Percentiles rank a stretch among this genome's conserved stretches.
Conservation (phyloP, 2,113 vertebrate genomes). For the Bungarus multicinctus region DNA sequence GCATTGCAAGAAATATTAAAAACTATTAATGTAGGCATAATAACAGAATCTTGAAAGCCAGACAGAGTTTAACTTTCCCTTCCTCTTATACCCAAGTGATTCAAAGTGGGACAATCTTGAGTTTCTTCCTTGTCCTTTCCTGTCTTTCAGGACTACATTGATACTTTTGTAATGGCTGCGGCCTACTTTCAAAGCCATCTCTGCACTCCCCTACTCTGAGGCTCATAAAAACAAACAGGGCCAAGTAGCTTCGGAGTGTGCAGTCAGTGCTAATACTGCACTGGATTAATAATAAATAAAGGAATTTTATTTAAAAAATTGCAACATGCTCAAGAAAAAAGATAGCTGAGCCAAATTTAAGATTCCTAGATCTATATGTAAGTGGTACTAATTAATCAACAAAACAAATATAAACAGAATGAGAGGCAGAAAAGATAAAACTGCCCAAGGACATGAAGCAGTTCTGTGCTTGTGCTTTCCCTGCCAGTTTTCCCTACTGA, state of each 20-base stretch:
- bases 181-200: not conserved
- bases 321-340: not conserved
- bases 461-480: too few species aligned
- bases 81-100: not conserved
- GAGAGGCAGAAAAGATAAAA: not conserved
- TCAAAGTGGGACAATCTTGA: not conserved
- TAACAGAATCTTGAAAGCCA: too few species aligned
- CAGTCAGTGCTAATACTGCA: not conserved
- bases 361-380: not conserved
- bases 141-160: not conserved
- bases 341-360: not conserved
- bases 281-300: not conserved
- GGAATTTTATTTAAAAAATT: not conserved
- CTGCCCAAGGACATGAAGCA: not conserved
- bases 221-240: not conserved
- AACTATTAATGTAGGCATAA: too few species aligned
- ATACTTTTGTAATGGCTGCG: not conserved
- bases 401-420: not conserved
- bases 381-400: not conserved
- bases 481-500: too few species aligned
- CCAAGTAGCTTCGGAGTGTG: not conserved
- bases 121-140: not conserved
- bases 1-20: not conserved
- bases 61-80: not conserved
- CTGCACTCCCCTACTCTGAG: not conserved